Evolutionary conservation across 2,113 vertebrate species (phyloP).

Genomic region (Micronisus gabar): DNA sequence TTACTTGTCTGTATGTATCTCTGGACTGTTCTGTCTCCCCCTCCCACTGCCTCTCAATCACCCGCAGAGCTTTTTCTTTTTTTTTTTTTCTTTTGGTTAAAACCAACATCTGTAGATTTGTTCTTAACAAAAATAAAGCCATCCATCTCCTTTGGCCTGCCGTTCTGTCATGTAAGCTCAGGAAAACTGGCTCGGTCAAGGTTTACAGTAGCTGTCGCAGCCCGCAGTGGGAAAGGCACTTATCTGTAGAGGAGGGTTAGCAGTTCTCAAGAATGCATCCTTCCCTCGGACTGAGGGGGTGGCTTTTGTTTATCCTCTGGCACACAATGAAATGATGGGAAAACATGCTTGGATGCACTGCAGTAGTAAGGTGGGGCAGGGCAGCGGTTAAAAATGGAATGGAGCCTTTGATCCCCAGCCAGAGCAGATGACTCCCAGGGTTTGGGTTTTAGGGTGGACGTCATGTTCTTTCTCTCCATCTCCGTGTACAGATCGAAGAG

Average conservation of each 20-base stretch:
- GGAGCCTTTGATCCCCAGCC: constrained; percentile 76
- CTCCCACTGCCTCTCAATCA: not conserved
- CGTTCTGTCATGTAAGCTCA: constrained; percentile 43
- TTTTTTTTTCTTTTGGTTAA: not conserved
- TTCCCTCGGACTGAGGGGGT: constrained; percentile 65
- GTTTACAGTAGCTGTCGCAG: constrained; percentile 65
- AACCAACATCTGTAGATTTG: constrained; percentile 56
- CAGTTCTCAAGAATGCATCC: constrained; percentile 71
- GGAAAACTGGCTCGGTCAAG: constrained; percentile 52
- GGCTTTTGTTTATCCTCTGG: constrained; percentile 81
- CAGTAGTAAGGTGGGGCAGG: constrained; percentile 71
- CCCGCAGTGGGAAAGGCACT: constrained; percentile 61
- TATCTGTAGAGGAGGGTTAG: constrained; percentile 55
- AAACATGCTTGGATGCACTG: constrained; percentile 71
- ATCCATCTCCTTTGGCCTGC: constrained; percentile 64
- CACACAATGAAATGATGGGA: constrained; percentile 79
- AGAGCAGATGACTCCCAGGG: constrained; percentile 62
- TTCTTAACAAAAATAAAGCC: constrained; percentile 66
- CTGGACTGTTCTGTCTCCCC: not conserved
- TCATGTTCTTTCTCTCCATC: constrained; percentile 56
- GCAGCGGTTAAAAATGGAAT: constrained; percentile 75
- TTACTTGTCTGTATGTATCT: not conserved
- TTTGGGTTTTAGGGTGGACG: constrained; percentile 40
- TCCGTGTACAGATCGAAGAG: not conserved
- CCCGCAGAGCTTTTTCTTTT: not conserved